Percentiles rank a stretch among this genome's conserved stretches.
phyloP scores from a whole-genome alignment of 1,140 invertebrate species.

The Nebria ingens region DNA sequence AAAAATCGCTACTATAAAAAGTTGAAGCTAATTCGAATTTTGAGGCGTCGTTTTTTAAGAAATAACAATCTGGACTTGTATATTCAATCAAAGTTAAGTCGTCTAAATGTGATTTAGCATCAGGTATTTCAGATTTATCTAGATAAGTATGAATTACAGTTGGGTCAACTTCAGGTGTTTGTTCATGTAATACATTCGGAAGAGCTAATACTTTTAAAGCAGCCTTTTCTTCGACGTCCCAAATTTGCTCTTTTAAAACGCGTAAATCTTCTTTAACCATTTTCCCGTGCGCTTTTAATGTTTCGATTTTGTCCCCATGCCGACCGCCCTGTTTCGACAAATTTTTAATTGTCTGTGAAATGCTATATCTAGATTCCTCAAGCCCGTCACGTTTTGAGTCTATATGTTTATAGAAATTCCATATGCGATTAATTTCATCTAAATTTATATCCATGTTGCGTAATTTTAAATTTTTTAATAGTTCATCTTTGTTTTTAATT shows the following conservation, averaged over 20 bases:
- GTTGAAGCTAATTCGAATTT: conserved; percentile 51
- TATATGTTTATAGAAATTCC: conserved; percentile 40
- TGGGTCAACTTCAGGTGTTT: conserved; percentile 40
- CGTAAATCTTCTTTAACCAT: conserved; percentile 49
- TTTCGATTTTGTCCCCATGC: conserved; percentile 35
- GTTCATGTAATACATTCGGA: conserved; percentile 52
- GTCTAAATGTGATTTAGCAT: conserved; percentile 41
- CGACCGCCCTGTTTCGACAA: conserved; percentile 31
- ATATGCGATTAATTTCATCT: conserved; percentile 36
- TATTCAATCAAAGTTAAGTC: conserved; percentile 44
- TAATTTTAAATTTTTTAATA: conserved; percentile 37
- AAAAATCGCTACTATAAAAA: conserved; percentile 39
- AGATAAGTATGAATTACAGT: conserved; percentile 38
- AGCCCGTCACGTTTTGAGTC: conserved; percentile 32
- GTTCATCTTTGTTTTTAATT: conserved; percentile 37
- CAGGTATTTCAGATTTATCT: conserved; percentile 23
- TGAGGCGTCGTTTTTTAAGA: conserved; percentile 49
- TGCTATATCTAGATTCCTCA: conserved; percentile 33
- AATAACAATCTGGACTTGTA: conserved; percentile 46
- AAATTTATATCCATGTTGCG: conserved; percentile 38
- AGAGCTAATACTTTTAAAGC: conserved; percentile 45
- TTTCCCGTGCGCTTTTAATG: conserved; percentile 40
- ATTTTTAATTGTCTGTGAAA: conserved; percentile 21
- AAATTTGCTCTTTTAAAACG: conserved; percentile 41
- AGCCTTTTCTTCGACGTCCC: conserved; percentile 49